Base-by-base conservation (phyloP, 2,797 vertebrate genomes). In the Ceyx erithaca region DNA sequence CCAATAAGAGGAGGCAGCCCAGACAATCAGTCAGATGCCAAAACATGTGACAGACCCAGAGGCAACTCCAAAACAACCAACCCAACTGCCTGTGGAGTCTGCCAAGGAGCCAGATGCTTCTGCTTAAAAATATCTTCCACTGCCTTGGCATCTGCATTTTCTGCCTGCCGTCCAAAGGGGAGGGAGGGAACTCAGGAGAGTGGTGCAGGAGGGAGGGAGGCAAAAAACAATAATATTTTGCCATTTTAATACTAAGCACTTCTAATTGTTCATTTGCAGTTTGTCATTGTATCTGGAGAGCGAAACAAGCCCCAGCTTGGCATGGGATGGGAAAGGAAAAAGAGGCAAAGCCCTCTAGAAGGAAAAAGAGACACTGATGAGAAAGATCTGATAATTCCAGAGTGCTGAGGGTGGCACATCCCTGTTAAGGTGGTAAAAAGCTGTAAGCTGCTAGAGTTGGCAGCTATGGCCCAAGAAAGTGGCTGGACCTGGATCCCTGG, bases 21-120 rank as follows among this genome's bases (percentile, higher is more conserved):
- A 97, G 97, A 97, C 95, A 95, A 96, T 96, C 96, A 94, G 93
- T 97, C 96, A 94, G 96, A 97, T 97, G 97, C 97, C 97, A 97
- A 98, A 97, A 96, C 97, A 97, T 93, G 97, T 97, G 97, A 97
- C 96, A 96, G 95, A 97, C 97, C 97, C 97, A 97, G 96, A 97
- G 97, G 97, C 97, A 95, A 97, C 97, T 97, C 96, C 92, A 96
- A 96, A 97, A 97, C 97, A 97, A 97, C 96, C 97, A 87, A 97
- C 97, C 97, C 96, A 97, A 97, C 96, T 97, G 96, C 93, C 95
- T 97, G 95, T 89, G 89, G 94, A 97, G 95, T 96, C 96, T 98
- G 98, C 98, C 98, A 98, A 98, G 92, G 96, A 97, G 96, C 97
- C 98, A 98, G 98, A 98, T 98, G 98, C 98, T 97, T 94, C 92